Evolutionary conservation across 2,797 vertebrate genomes (phyloP), one percentile per base, ranked within the genome.

Genomic region (Sebastes iracundus): DNA sequence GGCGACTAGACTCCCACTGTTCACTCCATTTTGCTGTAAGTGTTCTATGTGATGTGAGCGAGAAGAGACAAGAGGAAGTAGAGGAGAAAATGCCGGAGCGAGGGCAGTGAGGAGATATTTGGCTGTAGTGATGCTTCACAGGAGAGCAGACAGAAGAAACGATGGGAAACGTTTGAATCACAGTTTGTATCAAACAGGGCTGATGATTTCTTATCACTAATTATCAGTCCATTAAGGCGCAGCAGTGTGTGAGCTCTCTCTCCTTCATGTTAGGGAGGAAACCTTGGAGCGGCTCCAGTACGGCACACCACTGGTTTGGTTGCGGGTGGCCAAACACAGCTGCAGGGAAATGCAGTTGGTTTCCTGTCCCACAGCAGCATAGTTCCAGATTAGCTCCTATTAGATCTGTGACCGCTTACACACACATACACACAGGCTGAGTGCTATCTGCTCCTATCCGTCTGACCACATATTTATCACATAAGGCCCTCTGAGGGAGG

Each of bases 341-440:
- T 63, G 81, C 13, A 56, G 74, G 85, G 84, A 84, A 90, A 90
- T 83, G 63, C 84, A 75, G 66, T 7, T 42, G 78, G 82, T 62
- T 92, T 93, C 90, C 87, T 87, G 87, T 87, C 83, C 82, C 89
- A 87, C 72, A 22, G 77, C 84, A 64, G 71, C 72, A 86, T 76
- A 83, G 49, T 79, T 72, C 68, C 70, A 85, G 81, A 86, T 89
- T 63, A 80, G 76, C 74, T 79, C 42, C 73, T 73, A 61, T 84
- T 89, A 82, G 70, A 77, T 77, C 32, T 30, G 55, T 18, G 56
- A 72, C 55, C 13, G 13, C 71, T 27, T 12, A 66, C 38, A 75
- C 62, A 75, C 65, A 78, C 16, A 79, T n/a, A 83, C 75, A 75
- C 67, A 60, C 63, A 71, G 9, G 23, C 59, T 46, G 77, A 68